Evolutionary conservation across 1,140 invertebrate genomes (phyloP), one percentile per base, ranked within the genome.

Genomic region (Drosophila sp.): DNA sequence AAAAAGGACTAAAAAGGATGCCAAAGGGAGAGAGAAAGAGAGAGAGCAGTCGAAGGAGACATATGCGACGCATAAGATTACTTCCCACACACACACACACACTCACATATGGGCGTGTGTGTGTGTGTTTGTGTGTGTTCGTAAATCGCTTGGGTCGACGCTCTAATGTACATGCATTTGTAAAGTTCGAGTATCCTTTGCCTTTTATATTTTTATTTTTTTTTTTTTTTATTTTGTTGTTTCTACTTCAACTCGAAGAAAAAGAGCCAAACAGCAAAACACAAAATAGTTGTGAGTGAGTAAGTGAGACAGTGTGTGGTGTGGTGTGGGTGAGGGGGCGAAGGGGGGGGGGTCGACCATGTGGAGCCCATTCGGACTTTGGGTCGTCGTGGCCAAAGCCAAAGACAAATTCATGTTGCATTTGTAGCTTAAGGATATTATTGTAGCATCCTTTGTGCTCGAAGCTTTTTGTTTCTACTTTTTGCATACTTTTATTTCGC

Each of bases 351-450:
- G 58, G 17, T 17, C 17, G 17, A 17, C 17, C 17, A 17, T 17
- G 17, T 17, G 17, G 17, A 17, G 17, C 17, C 17, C 17, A 58
- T 17, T 25, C 38, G 54, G 27, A 55, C 62, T 67, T 57, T 58
- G 44, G 71, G 66, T 70, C 60, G 69, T 50, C 44, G 44, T 38
- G 35, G 35, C 23, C 44, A 50, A 50, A 27, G 44, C 44, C 44
- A 27, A 50, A 86, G 83, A 87, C 83, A 86, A 86, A 86, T 87
- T 86, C 83, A 86, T 87, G 83, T 86, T 86, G 83, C 83, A 86
- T 87, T 86, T 79, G 79, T 82, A 86, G 83, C 83, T 86, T 86
- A 87, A 86, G 83, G 83, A 86, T 87, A 86, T 87, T 86, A 86
- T 86, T 87, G 79, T 87, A 86, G 83, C 76, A 83, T 86, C 83